Evolutionary conservation across 2,113 vertebrate genomes (phyloP).

Genomic region (Rhinopomastus cyanomelas): DNA sequence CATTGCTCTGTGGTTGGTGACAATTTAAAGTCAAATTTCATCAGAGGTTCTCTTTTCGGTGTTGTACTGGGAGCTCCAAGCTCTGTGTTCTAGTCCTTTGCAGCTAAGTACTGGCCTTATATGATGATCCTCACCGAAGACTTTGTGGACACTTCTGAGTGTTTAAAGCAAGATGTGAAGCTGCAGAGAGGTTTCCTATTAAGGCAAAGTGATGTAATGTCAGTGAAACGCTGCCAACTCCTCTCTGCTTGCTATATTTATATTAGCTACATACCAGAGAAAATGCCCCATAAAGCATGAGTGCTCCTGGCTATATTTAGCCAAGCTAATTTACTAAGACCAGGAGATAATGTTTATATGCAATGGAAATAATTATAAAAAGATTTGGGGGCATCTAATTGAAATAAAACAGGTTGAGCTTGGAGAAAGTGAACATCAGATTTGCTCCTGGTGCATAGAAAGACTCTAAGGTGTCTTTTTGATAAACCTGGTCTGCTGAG

Average conservation of each 20-base stretch:
- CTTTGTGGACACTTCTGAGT: conserved; percentile 65
- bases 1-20: neutral
- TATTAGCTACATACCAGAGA: conserved; percentile 77
- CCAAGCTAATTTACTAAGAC: conserved; percentile 65
- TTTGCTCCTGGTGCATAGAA: neutral
- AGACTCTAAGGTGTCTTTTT: neutral
- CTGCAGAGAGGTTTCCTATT: conserved; percentile 81
- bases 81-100: neutral
- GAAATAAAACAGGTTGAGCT: conserved; percentile 46
- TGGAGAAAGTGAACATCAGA: neutral
- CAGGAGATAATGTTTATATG: conserved; percentile 62
- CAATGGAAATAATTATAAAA: conserved; percentile 66
- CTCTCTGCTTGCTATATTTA: conserved; percentile 73
- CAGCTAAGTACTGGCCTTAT: conserved; percentile 32
- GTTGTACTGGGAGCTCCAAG: neutral
- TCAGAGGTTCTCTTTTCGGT: neutral
- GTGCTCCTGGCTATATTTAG: conserved; percentile 76
- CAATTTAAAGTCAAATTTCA: neutral
- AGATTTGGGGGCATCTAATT: conserved; percentile 33
- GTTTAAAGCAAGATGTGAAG: conserved; percentile 66
- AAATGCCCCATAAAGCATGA: conserved; percentile 55
- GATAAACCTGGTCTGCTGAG: too few relatives aligned
- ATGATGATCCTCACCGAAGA: conserved; percentile 55
- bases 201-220: conserved; percentile 83
- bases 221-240: conserved; percentile 66